Percentiles rank a stretch among this genome's conserved stretches.
These are phyloP conservation scores for Silurus meridionalis DNA, from an alignment of 2,113 vertebrate species.

Conservation along the genomic window DNA sequence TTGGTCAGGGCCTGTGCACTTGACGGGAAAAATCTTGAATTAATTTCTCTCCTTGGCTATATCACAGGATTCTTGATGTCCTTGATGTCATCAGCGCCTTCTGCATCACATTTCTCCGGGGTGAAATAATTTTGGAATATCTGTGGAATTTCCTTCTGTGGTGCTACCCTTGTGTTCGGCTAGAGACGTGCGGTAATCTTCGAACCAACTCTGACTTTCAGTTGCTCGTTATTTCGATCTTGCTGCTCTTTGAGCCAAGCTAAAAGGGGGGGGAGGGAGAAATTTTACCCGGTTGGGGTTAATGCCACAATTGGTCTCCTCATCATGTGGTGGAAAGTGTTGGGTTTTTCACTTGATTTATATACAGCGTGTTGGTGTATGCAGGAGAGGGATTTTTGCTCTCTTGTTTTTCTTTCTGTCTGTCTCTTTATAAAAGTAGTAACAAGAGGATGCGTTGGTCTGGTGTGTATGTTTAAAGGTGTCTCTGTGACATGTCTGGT, in stretches of 20 bases:
- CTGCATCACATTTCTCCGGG: slow-evolving; percentile 17
- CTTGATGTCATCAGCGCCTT: slow-evolving; percentile 8
- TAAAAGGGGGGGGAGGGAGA: background rate
- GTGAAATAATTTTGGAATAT: slow-evolving; percentile 36
- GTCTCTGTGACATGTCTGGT: slow-evolving; percentile 55
- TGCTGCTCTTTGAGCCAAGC: background rate
- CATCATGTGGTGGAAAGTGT: background rate
- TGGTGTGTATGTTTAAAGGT: slow-evolving; percentile 60
- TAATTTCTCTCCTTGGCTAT: slow-evolving; percentile 17
- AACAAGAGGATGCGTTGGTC: slow-evolving; percentile 63
- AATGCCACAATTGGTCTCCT: background rate
- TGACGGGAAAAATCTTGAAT: background rate
- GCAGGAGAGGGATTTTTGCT: background rate
- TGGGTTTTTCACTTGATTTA: background rate
- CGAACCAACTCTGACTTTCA: slow-evolving; percentile 9
- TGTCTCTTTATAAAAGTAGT: slow-evolving; percentile 17
- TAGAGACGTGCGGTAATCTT: slow-evolving; percentile 31
- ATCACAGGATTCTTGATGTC: background rate
- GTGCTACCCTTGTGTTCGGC: slow-evolving; percentile 5
- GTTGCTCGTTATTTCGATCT: slow-evolving; percentile 29
- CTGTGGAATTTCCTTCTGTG: slow-evolving; percentile 36
- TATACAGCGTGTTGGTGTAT: background rate
- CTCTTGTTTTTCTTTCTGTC: background rate
- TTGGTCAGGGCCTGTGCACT: background rate
- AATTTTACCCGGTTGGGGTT: background rate